Evolutionary conservation across 2,113 vertebrate species (phyloP).

Genomic region (Lepidothrix coronata): DNA sequence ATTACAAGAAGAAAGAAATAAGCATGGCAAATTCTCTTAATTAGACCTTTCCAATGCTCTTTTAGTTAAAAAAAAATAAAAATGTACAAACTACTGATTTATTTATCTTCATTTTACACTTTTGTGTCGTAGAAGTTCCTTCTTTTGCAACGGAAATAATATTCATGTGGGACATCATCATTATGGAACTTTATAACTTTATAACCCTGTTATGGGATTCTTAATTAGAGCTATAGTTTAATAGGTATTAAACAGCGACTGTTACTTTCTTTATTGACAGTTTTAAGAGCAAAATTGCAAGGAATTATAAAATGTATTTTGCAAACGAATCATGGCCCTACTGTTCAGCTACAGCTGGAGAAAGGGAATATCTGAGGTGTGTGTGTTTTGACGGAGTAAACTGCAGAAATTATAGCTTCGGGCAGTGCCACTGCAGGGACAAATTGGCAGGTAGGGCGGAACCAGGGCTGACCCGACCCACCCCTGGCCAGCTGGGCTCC

Average conservation of each 20-base stretch:
- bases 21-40: background rate
- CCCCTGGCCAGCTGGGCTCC: background rate
- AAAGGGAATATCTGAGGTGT: background rate
- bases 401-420: constrained; percentile 2
- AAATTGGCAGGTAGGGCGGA: background rate
- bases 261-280: background rate
- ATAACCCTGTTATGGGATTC: background rate
- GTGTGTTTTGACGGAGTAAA: background rate
- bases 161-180: background rate
- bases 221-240: background rate
- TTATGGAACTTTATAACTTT: background rate
- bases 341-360: background rate
- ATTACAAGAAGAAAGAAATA: background rate
- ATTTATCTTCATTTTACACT: background rate
- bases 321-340: background rate
- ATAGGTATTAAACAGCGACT: background rate
- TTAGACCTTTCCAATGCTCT: background rate
- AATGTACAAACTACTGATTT: background rate
- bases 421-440: background rate
- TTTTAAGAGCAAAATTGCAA: constrained; percentile 14
- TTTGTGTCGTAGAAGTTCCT: background rate
- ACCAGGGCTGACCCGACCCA: background rate
- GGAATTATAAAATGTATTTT: background rate
- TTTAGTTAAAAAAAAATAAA: background rate
- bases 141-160: background rate